phyloP scores from a whole-genome alignment of 1,140 invertebrate genomes.

The Anastrepha ludens region DNA sequence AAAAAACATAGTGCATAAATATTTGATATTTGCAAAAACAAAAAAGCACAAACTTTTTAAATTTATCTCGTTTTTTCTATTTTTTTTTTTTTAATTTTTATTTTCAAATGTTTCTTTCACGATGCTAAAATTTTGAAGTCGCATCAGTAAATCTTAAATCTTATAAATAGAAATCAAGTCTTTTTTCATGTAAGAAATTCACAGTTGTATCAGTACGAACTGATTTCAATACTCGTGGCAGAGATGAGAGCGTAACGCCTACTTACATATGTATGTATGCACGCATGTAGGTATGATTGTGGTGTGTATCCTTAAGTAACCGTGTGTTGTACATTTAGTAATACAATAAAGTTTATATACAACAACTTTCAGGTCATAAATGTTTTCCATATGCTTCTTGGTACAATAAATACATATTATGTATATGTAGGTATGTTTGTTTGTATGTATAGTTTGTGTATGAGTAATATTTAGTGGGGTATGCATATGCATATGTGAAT shows the following conservation, averaged over 20 bases:
- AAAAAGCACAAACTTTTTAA: slow-evolving; percentile 39
- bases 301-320: slow-evolving; percentile 12
- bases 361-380: slow-evolving; percentile 36
- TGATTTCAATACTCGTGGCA: slow-evolving; percentile 42
- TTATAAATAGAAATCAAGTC: slow-evolving; percentile 55
- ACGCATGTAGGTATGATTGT: not conserved
- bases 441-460: not conserved
- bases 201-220: slow-evolving; percentile 27
- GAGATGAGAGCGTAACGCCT: slow-evolving; percentile 1
- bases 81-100: not conserved
- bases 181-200: slow-evolving; percentile 45
- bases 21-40: slow-evolving; percentile 19
- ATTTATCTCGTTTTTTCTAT: not conserved
- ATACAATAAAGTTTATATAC: not conserved
- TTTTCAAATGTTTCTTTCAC: not conserved
- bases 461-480: not conserved
- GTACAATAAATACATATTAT: not conserved
- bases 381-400: slow-evolving; percentile 5
- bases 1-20: not conserved
- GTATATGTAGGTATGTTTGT: not conserved
- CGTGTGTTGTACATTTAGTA: slow-evolving; percentile 16
- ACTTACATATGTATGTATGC: not conserved
- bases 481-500: not conserved
- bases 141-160: slow-evolving; percentile 25
- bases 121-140: slow-evolving; percentile 17